Evolutionary conservation across 2,113 vertebrate genomes (phyloP), one percentile per base, ranked within the genome.

Genomic region (Trinectes maculatus): DNA sequence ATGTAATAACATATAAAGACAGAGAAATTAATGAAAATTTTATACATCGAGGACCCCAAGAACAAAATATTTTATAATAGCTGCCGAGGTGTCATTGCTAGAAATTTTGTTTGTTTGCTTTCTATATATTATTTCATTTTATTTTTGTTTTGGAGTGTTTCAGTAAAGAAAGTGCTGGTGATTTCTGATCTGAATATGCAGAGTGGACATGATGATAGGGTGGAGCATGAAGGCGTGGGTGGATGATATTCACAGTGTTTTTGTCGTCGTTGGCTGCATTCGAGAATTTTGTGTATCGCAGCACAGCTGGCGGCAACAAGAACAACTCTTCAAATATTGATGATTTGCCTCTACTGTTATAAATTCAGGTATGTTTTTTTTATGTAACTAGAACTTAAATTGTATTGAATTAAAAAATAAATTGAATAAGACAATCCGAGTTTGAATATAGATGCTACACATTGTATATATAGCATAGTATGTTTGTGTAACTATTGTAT

Each of bases 191-290:
- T 60, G 48, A 70, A 66, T 62, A 73, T 61, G 53, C 49, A 74
- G 29, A 19, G 8, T 15, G 55, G 64, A 53, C 33, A 31, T 69
- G 8, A 46, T 44, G 16, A 62, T 13, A 25, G 79, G 89, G 89
- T 75, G 89, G 89, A 82, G 89, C 86, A 25, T 76, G n/a, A 55
- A 62, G 37, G 51, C 66, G 54, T 31, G 70, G 67, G 63, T 63
- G 56, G 53, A 36, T 36, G 61, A 64, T n/a, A 1, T 54, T 33
- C 46, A 52, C 31, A 18, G 36, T 71, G 46, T 69, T 46, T 51
- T 51, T 53, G 42, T 60, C 55, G 9, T 71, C 22, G n/a, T 43
- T 26, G 31, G 16, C 33, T 8, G 2, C 44, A 39, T 31, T 47
- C 2, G 0, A 48, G 63, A 53, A 51, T 33, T 46, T 52, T 75